Percentiles rank a stretch among this genome's conserved stretches.
Conservation (phyloP, 1,140 invertebrate genomes). For the Mya arenaria region DNA sequence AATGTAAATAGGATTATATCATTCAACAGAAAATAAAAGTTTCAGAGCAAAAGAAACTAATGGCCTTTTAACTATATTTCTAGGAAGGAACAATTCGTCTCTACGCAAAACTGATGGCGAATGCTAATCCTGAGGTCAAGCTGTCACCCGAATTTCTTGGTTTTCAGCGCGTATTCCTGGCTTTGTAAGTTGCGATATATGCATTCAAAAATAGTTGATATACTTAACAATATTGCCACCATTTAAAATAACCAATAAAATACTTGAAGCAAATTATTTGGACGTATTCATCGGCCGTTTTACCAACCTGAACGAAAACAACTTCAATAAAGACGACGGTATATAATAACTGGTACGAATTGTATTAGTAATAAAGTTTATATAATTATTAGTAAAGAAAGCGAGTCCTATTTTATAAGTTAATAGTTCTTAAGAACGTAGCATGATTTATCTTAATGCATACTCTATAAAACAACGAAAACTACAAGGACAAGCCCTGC, state of each 20-base stretch:
- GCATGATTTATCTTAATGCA: no score
- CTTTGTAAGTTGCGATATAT: neutral
- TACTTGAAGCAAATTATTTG: neutral
- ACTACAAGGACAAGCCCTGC: no score
- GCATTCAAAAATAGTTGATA: neutral
- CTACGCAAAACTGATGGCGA: slow-evolving; percentile 10
- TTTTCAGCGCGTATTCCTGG: slow-evolving; percentile 28
- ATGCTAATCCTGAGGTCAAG: neutral
- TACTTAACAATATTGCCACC: neutral
- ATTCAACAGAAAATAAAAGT: no score
- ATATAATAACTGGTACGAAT: neutral
- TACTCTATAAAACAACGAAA: no score
- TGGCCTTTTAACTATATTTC: no score
- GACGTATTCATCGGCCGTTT: neutral
- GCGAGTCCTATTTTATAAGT: no score
- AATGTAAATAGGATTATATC: no score
- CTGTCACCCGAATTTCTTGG: slow-evolving; percentile 4
- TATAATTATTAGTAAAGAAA: no score
- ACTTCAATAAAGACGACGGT: neutral
- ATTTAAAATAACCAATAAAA: neutral
- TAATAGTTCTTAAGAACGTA: no score
- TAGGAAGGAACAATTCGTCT: slow-evolving; percentile 35
- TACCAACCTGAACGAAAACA: neutral
- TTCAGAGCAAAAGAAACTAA: no score
- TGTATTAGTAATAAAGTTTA: neutral